Evolutionary conservation across 92 coral and sea anemone genomes (phyloP).

Genomic region (Diadumene lineata): DNA sequence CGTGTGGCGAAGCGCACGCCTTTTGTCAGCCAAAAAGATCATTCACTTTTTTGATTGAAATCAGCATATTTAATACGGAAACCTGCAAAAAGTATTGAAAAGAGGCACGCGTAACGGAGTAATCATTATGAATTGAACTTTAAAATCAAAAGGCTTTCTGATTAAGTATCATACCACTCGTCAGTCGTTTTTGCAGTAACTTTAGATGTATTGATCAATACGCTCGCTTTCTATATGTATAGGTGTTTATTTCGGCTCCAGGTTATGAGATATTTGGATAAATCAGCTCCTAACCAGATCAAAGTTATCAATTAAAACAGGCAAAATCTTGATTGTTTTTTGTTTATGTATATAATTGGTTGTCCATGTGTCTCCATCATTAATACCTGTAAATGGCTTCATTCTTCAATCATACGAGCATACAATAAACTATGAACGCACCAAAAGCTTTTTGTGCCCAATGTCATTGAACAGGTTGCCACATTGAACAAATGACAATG

Average conservation of each 20-base stretch:
- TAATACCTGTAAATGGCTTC: neutral
- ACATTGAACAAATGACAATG: neutral
- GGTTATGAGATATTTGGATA: too few species aligned
- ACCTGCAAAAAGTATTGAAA: neutral
- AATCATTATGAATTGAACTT: too few species aligned
- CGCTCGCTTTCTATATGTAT: too few species aligned
- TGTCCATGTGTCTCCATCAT: neutral
- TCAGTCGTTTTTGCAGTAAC: neutral
- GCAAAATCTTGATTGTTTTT: too few species aligned
- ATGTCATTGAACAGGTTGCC: slow-evolving; percentile 12
- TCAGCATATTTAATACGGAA: neutral
- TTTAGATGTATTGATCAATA: neutral
- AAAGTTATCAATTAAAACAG: too few species aligned
- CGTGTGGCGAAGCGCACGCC: slow-evolving; percentile 23
- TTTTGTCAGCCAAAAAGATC: slow-evolving; percentile 11
- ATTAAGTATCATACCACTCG: neutral
- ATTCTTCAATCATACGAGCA: neutral
- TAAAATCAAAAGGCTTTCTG: too few species aligned
- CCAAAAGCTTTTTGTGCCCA: neutral
- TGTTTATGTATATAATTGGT: too few species aligned
- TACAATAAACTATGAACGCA: too few species aligned
- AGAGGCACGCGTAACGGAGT: neutral
- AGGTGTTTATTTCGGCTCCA: too few species aligned
- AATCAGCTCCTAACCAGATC: too few species aligned
- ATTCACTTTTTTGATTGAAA: neutral